phyloP scores from a whole-genome alignment of 2,113 vertebrate genomes.

The Hippolais icterina region DNA sequence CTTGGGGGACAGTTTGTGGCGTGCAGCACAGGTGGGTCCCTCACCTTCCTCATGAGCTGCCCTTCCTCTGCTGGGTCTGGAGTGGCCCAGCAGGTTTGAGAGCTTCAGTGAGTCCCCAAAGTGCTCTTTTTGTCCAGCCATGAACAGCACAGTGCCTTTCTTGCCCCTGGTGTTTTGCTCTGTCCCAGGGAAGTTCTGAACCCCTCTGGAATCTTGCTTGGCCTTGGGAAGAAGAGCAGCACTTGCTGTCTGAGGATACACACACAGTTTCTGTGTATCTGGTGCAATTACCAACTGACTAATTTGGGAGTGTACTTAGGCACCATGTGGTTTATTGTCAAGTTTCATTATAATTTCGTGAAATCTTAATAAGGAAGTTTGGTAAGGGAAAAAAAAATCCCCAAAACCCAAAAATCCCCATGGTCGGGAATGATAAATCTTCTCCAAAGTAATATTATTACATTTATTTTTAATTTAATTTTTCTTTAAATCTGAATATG shows the following conservation, averaged over 20 bases:
- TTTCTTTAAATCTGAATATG: constrained; percentile 17
- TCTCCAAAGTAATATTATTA: constrained; percentile 37
- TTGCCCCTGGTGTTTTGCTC: background rate
- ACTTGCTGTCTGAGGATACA: background rate
- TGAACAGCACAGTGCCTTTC: background rate
- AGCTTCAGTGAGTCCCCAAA: background rate
- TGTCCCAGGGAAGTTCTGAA: background rate
- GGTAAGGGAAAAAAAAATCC: background rate
- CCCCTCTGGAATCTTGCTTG: background rate
- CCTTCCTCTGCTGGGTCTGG: background rate
- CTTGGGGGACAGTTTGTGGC: background rate
- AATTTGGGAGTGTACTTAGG: background rate
- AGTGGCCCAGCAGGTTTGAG: rapidly evolving
- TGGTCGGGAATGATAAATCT: background rate
- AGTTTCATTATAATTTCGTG: constrained; percentile 12
- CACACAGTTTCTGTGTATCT: background rate
- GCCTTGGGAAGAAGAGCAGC: background rate
- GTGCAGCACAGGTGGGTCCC: background rate
- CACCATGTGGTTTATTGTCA: constrained; percentile 45
- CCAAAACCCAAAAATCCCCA: background rate
- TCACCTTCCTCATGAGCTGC: background rate
- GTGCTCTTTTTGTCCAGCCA: background rate
- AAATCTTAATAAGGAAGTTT: constrained; percentile 56
- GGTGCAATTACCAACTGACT: background rate
- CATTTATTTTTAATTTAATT: constrained; percentile 48